Evolutionary conservation across 2,888 invertebrate species (phyloP), one percentile per base, ranked within the genome.

Genomic region (Xiphydria camelus): DNA sequence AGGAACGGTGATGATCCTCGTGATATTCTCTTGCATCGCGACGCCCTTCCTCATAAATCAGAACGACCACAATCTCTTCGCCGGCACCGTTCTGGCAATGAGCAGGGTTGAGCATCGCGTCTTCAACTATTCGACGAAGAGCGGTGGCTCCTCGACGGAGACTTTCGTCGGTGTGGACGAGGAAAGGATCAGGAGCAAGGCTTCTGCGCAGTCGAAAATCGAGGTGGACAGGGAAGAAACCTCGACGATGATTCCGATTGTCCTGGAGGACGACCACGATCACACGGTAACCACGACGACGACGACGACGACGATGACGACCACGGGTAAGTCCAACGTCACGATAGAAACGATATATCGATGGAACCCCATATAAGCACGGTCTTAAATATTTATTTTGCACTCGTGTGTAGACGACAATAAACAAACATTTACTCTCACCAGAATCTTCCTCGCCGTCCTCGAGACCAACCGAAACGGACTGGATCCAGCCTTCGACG

Each of bases 231-330:
- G 41, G 23, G 22, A 31, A 6, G 34, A 22, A 23, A n/a, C 23
- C 23, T n/a, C 23, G 23, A 23, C n/a, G n/a, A n/a, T n/a, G n/a
- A 23, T 7, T 23, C 23, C 23, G 7, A 23, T 23, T n/a, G n/a
- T n/a, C 23, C n/a, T 6, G 6, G 23, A n/a, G n/a, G n/a, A n/a
- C n/a, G n/a, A n/a, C n/a, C n/a, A n/a, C n/a, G n/a, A n/a, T n/a
- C n/a, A n/a, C n/a, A n/a, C n/a, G n/a, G n/a, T 53, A n/a, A n/a
- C n/a, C 10, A 47, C 71, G 21, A 68, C 71, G 35, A 60, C 68
- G 7, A 61, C 67, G 22, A 36, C 49, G 5, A 44, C 52, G 38
- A 53, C 49, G 25, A 51, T 54, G 14, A 34, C 22, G 4, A 39
- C 47, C 18, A 53, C 47, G 41, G 48, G 55, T 29, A 49, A 55